Evolutionary conservation across 2,888 invertebrate species (phyloP).

Genomic region (Seira ritae): DNA sequence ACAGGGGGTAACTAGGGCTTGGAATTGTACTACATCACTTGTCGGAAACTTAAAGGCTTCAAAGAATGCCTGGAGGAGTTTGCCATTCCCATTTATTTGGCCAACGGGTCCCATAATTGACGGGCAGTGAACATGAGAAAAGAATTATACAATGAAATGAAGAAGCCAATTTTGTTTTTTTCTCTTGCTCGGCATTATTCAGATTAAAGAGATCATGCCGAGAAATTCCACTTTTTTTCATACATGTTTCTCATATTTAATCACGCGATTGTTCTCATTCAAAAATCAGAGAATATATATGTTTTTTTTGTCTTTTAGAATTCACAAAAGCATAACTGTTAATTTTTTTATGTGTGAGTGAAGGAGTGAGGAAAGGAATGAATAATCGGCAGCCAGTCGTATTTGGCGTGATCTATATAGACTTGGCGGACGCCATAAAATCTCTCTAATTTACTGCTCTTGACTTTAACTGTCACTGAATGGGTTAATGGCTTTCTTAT

Average conservation of each 20-base stretch:
- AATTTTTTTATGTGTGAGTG: too few relatives aligned
- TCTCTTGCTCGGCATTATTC: too few relatives aligned
- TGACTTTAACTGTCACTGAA: slow-evolving; percentile 54
- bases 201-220: too few relatives aligned
- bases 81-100: slow-evolving; percentile 69
- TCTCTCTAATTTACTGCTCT: slow-evolving; percentile 51
- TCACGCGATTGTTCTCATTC: slow-evolving; percentile 40
- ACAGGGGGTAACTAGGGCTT: slow-evolving; percentile 76
- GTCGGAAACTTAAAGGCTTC: slow-evolving; percentile 77
- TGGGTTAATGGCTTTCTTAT: slow-evolving; percentile 57
- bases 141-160: slow-evolving; percentile 30
- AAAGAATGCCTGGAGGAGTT: slow-evolving; percentile 75
- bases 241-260: slow-evolving; percentile 5
- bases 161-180: slow-evolving; percentile 5
- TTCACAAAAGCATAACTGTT: too few relatives aligned
- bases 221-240: too few relatives aligned
- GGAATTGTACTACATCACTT: slow-evolving; percentile 76
- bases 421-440: too few relatives aligned
- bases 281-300: slow-evolving; percentile 6
- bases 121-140: slow-evolving; percentile 70
- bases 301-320: too few relatives aligned
- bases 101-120: slow-evolving; percentile 80
- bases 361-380: too few relatives aligned
- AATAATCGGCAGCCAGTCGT: too few relatives aligned
- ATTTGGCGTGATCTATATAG: too few relatives aligned